Conservation (phyloP, 2,797 vertebrate genomes). For the Xiphophorus birchmanni region DNA sequence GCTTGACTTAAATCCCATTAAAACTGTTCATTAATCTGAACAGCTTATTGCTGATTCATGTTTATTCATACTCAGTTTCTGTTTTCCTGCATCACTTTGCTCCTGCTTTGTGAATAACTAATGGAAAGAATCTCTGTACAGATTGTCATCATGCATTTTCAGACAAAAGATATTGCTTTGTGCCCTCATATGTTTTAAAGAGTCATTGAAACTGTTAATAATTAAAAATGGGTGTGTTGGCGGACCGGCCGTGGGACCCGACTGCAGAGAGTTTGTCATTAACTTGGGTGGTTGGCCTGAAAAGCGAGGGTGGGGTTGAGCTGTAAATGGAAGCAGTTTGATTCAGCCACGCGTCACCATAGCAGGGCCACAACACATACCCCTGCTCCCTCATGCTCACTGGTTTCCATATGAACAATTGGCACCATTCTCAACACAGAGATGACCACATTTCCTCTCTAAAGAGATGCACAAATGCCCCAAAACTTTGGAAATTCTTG, state of each 20-base stretch:
- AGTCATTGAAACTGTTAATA: slow-evolving; percentile 15
- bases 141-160: slow-evolving; percentile 20
- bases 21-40: slow-evolving; percentile 20
- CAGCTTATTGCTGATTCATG: slow-evolving; percentile 3
- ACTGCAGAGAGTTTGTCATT: slow-evolving; percentile 19
- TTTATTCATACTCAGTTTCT: not conserved
- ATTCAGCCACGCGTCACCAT: slow-evolving; percentile 56
- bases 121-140: slow-evolving; percentile 19
- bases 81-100: slow-evolving; percentile 32
- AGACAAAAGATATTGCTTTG: not conserved
- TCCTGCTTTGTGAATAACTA: slow-evolving; percentile 9
- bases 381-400: slow-evolving; percentile 25
- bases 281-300: slow-evolving; percentile 33
- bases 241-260: slow-evolving; percentile 25
- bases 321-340: slow-evolving; percentile 59
- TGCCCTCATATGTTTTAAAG: slow-evolving; percentile 4
- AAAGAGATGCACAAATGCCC: not conserved
- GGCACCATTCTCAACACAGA: slow-evolving; percentile 21
- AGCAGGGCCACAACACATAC: slow-evolving; percentile 46
- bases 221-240: slow-evolving; percentile 45
- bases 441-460: slow-evolving; percentile 13
- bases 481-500: not conserved
- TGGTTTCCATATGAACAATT: slow-evolving; percentile 59
- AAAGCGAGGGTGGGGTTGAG: slow-evolving; percentile 45
- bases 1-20: slow-evolving; percentile 37